Conservation (phyloP, 2,888 invertebrate species). For the Spicauda simplicius region DNA sequence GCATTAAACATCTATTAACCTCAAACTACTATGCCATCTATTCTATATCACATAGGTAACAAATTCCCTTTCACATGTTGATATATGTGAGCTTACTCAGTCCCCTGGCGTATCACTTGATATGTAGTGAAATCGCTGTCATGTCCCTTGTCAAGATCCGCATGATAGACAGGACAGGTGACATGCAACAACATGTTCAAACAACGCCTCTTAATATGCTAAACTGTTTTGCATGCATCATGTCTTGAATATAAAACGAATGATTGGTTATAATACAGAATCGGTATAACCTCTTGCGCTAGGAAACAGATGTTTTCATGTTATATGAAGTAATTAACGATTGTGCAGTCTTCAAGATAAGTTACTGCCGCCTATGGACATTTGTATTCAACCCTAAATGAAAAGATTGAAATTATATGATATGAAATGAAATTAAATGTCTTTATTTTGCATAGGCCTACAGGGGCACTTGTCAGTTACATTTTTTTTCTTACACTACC, state of each 20-base stretch:
- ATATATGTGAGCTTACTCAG: not conserved
- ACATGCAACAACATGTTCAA: slow-evolving; percentile 16
- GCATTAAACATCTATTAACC: not conserved
- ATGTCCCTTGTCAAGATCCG: slow-evolving; percentile 28
- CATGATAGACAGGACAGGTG: slow-evolving; percentile 22
- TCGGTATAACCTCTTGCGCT: not conserved
- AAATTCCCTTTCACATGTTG: slow-evolving; percentile 1
- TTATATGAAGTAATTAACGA: too few species aligned
- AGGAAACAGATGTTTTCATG: not conserved
- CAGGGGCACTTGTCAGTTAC: too few species aligned
- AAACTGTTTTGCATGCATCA: slow-evolving; percentile 3
- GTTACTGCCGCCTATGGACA: too few species aligned
- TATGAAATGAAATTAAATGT: too few species aligned
- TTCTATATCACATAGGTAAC: not conserved
- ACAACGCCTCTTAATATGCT: slow-evolving; percentile 20
- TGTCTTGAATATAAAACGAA: not conserved
- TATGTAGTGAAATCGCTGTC: slow-evolving; percentile 17
- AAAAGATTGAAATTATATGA: too few species aligned
- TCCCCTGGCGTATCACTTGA: not conserved
- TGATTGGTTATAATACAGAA: not conserved
- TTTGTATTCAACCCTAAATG: too few species aligned
- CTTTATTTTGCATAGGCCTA: too few species aligned
- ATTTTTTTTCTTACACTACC: too few species aligned
- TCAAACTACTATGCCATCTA: not conserved
- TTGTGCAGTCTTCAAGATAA: too few species aligned